Evolutionary conservation across 2,113 vertebrate genomes (phyloP), one percentile per base, ranked within the genome.

Genomic region (Rhodinocichla rosea): DNA sequence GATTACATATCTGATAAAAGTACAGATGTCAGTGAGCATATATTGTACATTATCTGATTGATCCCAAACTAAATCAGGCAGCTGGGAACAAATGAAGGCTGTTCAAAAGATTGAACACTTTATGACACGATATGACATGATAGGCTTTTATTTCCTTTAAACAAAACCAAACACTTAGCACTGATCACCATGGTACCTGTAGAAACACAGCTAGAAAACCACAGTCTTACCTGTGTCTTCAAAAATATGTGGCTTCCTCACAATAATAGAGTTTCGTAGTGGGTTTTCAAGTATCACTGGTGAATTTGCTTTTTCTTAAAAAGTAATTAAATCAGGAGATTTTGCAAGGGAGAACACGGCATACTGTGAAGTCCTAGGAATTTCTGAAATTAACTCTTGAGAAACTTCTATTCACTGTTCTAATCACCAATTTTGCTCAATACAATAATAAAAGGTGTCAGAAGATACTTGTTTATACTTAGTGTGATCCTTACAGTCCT

Each of bases 1-100:
- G 96, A 99, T 99, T 39, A 99, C 99, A 94, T 99, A 99, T 77
- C 99, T 99, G 95, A 75, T 68, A 80, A 92, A 88, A 93, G 63
- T 55, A 68, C 15, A 81, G 74, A 33, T 95, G 32, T 19, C 37
- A 86, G 19, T 71, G 75, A 95, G 78, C 59, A 91, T 75, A 52
- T 59, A 16, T 26, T 67, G 56, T 55, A 64, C 32, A 74, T 70
- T 93, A 71, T 71, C 32, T 40, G 69, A 21, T 21, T 69, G 70
- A 82, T 39, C 75, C 7, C 22, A 45, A 82, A 83, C 19, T 76
- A 57, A 81, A 83, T n/a, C 37, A 68, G 37, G 22, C 77, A 55
- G 35, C 32, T 73, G 45, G 3, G 39, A 76, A 67, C 62, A 91
- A 68, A 84, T 42, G 19, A 56, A 77, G 21, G 21, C 27, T n/a